Conservation (phyloP, 92 coral and sea anemone species). For the Isaurus tuberculatus region DNA sequence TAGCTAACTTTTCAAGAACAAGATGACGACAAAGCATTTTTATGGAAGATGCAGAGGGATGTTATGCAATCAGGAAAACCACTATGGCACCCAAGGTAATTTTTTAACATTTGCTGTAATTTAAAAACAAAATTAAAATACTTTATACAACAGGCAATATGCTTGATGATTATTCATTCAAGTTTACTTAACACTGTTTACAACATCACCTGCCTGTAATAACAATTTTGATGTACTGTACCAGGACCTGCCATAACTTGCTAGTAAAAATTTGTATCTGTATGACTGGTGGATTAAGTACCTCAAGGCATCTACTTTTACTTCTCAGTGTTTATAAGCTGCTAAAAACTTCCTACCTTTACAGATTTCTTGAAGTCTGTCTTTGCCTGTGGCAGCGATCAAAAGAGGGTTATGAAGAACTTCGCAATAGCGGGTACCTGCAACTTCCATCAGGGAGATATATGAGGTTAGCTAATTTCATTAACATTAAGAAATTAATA, state of each 20-base stretch:
- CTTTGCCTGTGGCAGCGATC: conserved; percentile 68
- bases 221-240: no score
- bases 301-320: no score
- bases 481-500: no score
- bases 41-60: conserved; percentile 66
- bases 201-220: no score
- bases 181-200: no score
- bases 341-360: background rate
- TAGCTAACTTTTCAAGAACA: conserved; percentile 44
- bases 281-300: no score
- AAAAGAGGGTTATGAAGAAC: conserved; percentile 66
- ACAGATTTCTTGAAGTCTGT: conserved; percentile 62
- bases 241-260: no score
- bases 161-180: background rate
- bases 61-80: conserved; percentile 56
- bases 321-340: no score
- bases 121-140: background rate
- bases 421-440: conserved; percentile 48
- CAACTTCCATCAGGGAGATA: conserved; percentile 63
- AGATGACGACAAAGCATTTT: conserved; percentile 34
- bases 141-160: background rate
- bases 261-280: no score
- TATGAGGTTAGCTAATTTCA: no score
- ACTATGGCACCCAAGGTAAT: conserved; percentile 68
- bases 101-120: background rate